Base-by-base conservation (phyloP, 2,888 invertebrate genomes). In the Ichneumoninae sp. region DNA sequence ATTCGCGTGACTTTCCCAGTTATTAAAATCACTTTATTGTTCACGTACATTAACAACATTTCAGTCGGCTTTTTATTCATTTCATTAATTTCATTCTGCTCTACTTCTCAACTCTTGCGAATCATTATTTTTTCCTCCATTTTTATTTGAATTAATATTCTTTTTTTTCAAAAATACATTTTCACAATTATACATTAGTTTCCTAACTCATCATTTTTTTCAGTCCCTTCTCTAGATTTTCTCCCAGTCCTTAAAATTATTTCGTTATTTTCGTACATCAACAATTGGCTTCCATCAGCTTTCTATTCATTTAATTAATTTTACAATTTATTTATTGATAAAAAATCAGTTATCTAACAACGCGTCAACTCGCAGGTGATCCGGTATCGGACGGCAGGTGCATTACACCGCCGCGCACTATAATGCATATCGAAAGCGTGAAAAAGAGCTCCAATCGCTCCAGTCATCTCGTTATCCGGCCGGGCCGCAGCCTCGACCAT, bases 351-450 rank as follows among this genome's bases (percentile, higher is more conserved):
- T 26, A 57, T 47, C 44, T 16, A 47, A 47, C 44, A 10, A 2
- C 5, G 5, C n/a, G 13, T 63, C 47, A 30, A 19, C 74, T 19
- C 47, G 63, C 74, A 47, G 19, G 50, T 57, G 63, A 74, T 33
- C 65, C 65, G 63, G 22, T 65, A 74, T 33, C 63, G 44, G 33
- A 16, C 47, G 60, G 74, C 74, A 74, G 74, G 63, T 74, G 74
- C 74, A 63, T 26, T 33, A 47, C 16, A 47, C 44, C 16, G 13
- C 19, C 54, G 2, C 57, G 57, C 26, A 57, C 16, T 3, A 63
- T 30, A 63, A 63, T 63, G 63, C 33, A 57, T 8, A 36, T 63
- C 63, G 63, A 63, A 33, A 33, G 16, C 63, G 63, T 30, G 33
- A 63, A 36, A 63, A 36, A 33, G 36, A 6, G 36, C 63, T 63